A percentile compares a stretch with the other conserved stretches of the same genome.
phyloP scores from a whole-genome alignment of 2,113 vertebrate genomes.

The Calypte anna region DNA sequence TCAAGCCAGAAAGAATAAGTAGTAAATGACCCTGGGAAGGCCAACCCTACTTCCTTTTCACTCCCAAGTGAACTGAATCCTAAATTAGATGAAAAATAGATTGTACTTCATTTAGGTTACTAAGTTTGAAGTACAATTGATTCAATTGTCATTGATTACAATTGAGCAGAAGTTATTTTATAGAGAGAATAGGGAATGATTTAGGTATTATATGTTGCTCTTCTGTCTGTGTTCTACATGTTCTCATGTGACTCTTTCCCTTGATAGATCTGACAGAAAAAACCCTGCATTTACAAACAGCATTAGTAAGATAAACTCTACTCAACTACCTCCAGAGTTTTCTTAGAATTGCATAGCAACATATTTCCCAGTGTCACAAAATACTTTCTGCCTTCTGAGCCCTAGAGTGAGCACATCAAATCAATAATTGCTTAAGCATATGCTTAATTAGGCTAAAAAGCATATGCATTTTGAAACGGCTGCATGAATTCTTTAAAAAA shows the following conservation, averaged over 20 bases:
- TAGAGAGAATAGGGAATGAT: not conserved
- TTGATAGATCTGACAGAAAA: not conserved
- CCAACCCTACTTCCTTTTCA: not conserved
- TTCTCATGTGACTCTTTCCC: not conserved
- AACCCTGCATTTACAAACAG: not conserved
- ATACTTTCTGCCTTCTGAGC: not conserved
- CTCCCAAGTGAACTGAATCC: not conserved
- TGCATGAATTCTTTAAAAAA: slow-evolving; percentile 35
- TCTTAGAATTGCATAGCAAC: slow-evolving; percentile 1
- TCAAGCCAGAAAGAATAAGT: not conserved
- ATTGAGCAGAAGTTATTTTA: not conserved
- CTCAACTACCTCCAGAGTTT: not conserved
- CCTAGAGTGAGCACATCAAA: slow-evolving; percentile 31
- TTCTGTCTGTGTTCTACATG: not conserved
- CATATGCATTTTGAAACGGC: not conserved
- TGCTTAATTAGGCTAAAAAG: slow-evolving; percentile 52
- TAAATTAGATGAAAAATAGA: not conserved
- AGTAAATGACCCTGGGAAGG: not conserved
- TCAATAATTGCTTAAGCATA: slow-evolving; percentile 61
- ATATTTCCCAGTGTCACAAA: slow-evolving; percentile 13
- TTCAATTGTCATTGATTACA: not conserved
- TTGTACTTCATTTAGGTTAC: not conserved
- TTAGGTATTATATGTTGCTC: not conserved
- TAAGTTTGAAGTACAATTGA: not conserved
- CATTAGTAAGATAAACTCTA: not conserved